Evolutionary conservation across 2,888 invertebrate species (phyloP).

Genomic region (Halictus quadricinctus): DNA sequence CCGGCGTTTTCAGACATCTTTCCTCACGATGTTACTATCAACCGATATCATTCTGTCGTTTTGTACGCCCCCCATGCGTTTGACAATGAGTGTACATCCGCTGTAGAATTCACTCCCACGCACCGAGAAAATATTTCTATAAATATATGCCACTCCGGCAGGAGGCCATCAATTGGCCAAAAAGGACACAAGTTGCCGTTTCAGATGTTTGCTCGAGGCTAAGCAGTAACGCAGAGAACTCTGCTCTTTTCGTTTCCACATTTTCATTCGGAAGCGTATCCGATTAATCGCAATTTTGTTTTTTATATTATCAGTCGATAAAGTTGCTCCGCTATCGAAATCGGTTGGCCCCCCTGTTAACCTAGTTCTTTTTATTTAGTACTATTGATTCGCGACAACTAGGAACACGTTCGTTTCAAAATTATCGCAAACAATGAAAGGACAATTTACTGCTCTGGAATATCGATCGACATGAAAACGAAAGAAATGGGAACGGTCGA

Average conservation of each 20-base stretch:
- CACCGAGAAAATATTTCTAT: constrained; percentile 62
- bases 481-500: background rate
- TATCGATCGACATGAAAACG: background rate
- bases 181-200: background rate
- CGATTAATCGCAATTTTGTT: background rate
- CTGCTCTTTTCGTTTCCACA: background rate
- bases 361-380: constrained; percentile 13
- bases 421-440: background rate
- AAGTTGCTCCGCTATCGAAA: background rate
- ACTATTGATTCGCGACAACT: background rate
- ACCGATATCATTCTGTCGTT: constrained; percentile 61
- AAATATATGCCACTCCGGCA: constrained; percentile 57
- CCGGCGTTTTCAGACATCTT: background rate
- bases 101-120: constrained; percentile 63
- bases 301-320: background rate
- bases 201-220: background rate
- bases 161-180: constrained; percentile 44
- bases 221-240: background rate
- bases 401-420: background rate
- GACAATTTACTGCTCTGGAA: background rate
- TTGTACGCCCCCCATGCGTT: constrained; percentile 61
- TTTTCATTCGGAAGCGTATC: background rate
- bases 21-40: constrained; percentile 56
- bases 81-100: constrained; percentile 62
- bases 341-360: constrained; percentile 4